Conservation (phyloP, 2,113 vertebrate genomes). For the Bagarius yarrelli region DNA sequence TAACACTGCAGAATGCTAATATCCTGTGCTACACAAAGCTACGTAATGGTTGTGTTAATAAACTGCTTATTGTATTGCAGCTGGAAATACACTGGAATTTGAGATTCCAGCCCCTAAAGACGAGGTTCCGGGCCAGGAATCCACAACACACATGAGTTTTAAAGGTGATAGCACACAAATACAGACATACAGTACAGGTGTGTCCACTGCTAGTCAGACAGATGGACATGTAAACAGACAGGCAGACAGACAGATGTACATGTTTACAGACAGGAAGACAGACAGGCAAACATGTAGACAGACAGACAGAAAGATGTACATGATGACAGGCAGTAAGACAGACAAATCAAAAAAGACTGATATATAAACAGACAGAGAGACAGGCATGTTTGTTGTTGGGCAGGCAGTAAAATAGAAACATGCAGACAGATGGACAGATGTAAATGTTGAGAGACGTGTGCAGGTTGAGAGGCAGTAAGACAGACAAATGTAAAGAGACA, state of each 20-base stretch:
- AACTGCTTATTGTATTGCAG: slow-evolving; percentile 31
- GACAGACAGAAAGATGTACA: neutral
- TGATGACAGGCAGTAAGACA: neutral
- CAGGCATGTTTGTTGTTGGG: too few species aligned
- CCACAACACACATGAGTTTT: slow-evolving; percentile 44
- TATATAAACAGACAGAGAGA: neutral
- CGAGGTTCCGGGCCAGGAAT: slow-evolving; percentile 44
- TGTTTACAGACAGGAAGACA: neutral
- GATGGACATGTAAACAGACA: neutral
- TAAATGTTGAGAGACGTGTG: too few species aligned
- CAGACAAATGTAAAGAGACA: neutral
- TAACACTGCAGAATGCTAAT: neutral
- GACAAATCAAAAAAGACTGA: neutral
- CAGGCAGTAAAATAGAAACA: too few species aligned
- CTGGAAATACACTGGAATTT: slow-evolving; percentile 25
- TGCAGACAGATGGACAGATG: neutral
- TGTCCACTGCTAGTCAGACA: neutral
- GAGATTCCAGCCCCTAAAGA: slow-evolving; percentile 41
- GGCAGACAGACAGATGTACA: neutral
- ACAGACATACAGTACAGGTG: neutral
- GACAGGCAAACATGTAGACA: neutral
- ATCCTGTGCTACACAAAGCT: neutral
- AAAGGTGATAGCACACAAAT: slow-evolving; percentile 47
- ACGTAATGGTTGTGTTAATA: neutral
- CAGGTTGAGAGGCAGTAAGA: neutral